A percentile compares a stretch with the other conserved stretches of the same genome.
These are phyloP conservation scores for Etheostoma perlongum DNA, from an alignment of 2,797 vertebrate species.

Conservation along the genomic window DNA sequence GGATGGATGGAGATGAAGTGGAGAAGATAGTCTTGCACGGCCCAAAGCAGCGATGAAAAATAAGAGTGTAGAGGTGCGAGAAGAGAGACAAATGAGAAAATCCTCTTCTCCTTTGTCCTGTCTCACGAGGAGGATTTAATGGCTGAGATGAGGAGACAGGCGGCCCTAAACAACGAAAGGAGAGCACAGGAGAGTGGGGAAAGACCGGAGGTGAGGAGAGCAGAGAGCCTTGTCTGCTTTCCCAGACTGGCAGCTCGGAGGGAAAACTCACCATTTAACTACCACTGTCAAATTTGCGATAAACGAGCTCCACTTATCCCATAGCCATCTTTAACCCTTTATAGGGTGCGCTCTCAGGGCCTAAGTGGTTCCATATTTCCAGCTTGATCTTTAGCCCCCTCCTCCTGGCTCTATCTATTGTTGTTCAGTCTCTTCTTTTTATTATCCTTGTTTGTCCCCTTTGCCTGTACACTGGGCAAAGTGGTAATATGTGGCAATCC, in stretches of 20 bases:
- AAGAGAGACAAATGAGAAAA: slow-evolving; percentile 2
- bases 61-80: slow-evolving; percentile 20
- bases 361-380: slow-evolving; percentile 78
- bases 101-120: slow-evolving; percentile 37
- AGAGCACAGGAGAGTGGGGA: slow-evolving; percentile 25
- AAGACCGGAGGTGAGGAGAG: slow-evolving; percentile 46
- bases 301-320: slow-evolving; percentile 79
- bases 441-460: slow-evolving; percentile 21
- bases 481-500: slow-evolving; percentile 44
- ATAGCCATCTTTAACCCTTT: slow-evolving; percentile 81
- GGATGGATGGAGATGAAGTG: slow-evolving; percentile 27
- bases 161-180: slow-evolving; percentile 32
- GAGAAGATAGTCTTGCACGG: slow-evolving; percentile 25
- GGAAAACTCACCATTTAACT: slow-evolving; percentile 77
- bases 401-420: slow-evolving; percentile 56
- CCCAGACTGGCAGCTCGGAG: slow-evolving; percentile 64
- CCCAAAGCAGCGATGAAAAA: slow-evolving; percentile 12
- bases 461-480: background rate
- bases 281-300: slow-evolving; percentile 77
- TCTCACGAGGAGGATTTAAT: slow-evolving; percentile 31
- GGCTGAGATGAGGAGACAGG: slow-evolving; percentile 32
- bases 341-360: slow-evolving; percentile 39
- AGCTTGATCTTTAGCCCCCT: slow-evolving; percentile 49
- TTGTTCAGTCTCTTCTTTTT: slow-evolving; percentile 51
- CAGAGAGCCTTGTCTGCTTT: slow-evolving; percentile 48